phyloP scores from a whole-genome alignment of 2,113 vertebrate species.

The Malurus melanocephalus region DNA sequence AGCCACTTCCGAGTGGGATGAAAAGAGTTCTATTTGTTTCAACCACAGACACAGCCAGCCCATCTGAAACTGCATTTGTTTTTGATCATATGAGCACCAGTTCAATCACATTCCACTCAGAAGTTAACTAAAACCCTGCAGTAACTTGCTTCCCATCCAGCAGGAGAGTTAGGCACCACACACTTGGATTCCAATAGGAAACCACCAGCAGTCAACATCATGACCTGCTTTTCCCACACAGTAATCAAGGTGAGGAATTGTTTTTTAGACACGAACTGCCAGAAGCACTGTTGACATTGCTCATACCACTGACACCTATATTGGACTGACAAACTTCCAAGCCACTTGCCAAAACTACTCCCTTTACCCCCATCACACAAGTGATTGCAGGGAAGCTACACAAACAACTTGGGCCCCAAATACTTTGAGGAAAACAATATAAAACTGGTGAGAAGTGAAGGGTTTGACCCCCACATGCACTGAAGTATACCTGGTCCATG shows the following conservation, averaged over 20 bases:
- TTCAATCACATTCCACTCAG: background rate
- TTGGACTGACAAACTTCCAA: background rate
- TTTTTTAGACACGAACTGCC: background rate
- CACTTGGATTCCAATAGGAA: background rate
- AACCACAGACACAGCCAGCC: background rate
- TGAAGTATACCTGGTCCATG: accelerated
- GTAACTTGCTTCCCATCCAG: background rate
- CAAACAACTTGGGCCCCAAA: background rate
- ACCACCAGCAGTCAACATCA: background rate
- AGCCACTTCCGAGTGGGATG: background rate
- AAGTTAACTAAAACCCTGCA: background rate
- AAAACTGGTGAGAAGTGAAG: background rate
- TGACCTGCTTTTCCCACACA: background rate
- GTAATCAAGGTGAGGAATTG: background rate
- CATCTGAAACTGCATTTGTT: background rate
- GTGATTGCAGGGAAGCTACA: background rate
- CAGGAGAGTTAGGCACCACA: background rate
- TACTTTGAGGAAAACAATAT: accelerated
- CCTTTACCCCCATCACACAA: background rate
- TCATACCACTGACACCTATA: background rate
- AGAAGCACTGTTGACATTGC: background rate
- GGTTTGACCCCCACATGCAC: accelerated
- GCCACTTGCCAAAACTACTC: background rate
- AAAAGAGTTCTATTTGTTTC: background rate
- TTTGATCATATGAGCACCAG: accelerated